Conservation (phyloP, 2,113 vertebrate species). For the Fukomys damarensis region DNA sequence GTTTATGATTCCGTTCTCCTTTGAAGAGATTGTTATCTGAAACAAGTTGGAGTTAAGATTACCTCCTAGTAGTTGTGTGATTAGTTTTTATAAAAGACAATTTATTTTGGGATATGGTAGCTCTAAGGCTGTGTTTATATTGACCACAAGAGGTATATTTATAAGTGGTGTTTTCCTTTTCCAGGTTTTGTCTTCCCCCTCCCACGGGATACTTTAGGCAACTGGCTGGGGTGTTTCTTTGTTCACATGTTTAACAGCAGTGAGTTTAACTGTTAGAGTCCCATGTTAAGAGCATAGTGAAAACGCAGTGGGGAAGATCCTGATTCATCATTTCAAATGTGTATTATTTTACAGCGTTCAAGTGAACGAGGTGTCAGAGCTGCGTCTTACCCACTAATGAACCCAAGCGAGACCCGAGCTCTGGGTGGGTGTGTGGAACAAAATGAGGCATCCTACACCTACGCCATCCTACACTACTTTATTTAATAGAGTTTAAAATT, state of each 20-base stretch:
- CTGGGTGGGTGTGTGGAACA: neutral
- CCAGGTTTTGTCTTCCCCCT: neutral
- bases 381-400: neutral
- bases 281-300: neutral
- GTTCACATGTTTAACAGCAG: conserved; percentile 14
- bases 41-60: conserved; percentile 5
- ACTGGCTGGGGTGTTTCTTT: neutral
- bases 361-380: neutral
- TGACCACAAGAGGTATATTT: conserved; percentile 11
- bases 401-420: neutral
- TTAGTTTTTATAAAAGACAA: conserved; percentile 53
- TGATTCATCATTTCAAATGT: neutral
- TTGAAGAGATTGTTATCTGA: conserved; percentile 20
- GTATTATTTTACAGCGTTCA: neutral
- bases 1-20: conserved; percentile 48
- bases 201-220: neutral
- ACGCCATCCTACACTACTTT: too few relatives aligned
- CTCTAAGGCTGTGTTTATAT: neutral
- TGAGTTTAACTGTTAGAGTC: neutral
- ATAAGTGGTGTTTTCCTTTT: conserved; percentile 26
- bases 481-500: neutral
- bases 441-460: neutral
- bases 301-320: neutral
- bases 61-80: conserved; percentile 2
- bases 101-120: conserved; percentile 40